phyloP scores from a whole-genome alignment of 1,140 invertebrate species.

The Hypsibius dujardini region DNA sequence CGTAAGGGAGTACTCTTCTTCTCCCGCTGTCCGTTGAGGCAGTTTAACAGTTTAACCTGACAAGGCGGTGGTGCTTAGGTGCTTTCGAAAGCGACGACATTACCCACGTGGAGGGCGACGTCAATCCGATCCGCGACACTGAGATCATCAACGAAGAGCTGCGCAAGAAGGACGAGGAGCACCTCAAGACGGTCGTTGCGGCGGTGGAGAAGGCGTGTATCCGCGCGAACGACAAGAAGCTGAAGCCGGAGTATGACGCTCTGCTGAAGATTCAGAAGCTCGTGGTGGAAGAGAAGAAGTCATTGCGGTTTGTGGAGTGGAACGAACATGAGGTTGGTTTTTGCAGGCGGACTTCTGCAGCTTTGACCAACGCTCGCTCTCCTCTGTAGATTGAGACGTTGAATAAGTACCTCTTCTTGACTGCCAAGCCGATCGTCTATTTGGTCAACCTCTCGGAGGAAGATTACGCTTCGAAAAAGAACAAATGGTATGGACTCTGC shows the following conservation, averaged over 20 bases:
- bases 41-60: constrained; percentile 50
- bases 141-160: constrained; percentile 92
- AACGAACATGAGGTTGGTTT: constrained; percentile 66
- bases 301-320: constrained; percentile 80
- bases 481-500: constrained; percentile 58
- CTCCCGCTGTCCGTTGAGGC: constrained; percentile 89
- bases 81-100: constrained; percentile 96
- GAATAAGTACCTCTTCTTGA: constrained; percentile 89
- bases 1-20: constrained; percentile 47
- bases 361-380: constrained; percentile 21
- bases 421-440: constrained; percentile 95
- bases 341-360: neutral
- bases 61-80: constrained; percentile 40
- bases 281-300: constrained; percentile 72
- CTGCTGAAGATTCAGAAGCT: constrained; percentile 66
- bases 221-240: constrained; percentile 82
- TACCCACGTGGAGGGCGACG: constrained; percentile 92
- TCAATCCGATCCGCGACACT: constrained; percentile 86
- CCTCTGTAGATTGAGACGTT: constrained; percentile 73
- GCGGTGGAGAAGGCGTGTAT: constrained; percentile 68
- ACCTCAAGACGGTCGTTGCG: constrained; percentile 56
- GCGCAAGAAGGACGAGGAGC: constrained; percentile 78
- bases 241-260: constrained; percentile 81
- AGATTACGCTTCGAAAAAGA: constrained; percentile 96
- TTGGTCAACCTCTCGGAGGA: constrained; percentile 92